A percentile compares a stretch with the other conserved stretches of the same genome.
These are phyloP conservation scores for Cheirogaleus major DNA, from an alignment of 2,797 vertebrate genomes.

Conservation along the genomic window DNA sequence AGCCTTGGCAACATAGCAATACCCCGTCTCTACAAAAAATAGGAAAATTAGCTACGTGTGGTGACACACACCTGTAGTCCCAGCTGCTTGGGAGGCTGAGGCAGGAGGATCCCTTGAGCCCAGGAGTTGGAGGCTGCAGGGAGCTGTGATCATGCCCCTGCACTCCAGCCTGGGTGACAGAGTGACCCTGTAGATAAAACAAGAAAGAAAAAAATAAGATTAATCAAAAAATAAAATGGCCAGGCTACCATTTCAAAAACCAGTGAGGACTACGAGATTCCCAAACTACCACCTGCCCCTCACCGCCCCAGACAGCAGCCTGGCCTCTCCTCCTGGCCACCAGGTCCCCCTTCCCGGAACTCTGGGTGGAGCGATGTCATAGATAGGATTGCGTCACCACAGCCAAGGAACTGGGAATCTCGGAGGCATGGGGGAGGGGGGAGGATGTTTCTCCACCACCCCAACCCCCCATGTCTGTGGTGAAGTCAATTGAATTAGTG, in stretches of 20 bases:
- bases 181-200: neutral
- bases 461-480: slow-evolving; percentile 74
- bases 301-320: neutral
- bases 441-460: neutral
- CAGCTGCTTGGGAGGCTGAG: neutral
- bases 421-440: neutral
- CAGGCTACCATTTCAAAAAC: neutral
- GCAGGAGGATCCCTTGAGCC: neutral
- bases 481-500: slow-evolving; percentile 75
- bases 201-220: neutral
- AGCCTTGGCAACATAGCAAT: neutral
- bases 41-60: neutral
- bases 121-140: neutral
- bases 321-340: neutral
- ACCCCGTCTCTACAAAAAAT: neutral
- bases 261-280: neutral
- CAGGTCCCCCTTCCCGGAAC: neutral
- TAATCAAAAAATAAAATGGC: neutral
- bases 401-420: neutral
- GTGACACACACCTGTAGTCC: neutral
- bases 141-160: neutral
- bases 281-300: neutral
- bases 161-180: neutral
- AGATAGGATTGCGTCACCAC: slow-evolving; percentile 55
- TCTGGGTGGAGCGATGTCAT: slow-evolving; percentile 68